Percentiles rank a stretch among this genome's conserved stretches.
phyloP scores from a whole-genome alignment of 30 jellyfish, hydroid and myxozoan species.

The Catostylus mosaicus region DNA sequence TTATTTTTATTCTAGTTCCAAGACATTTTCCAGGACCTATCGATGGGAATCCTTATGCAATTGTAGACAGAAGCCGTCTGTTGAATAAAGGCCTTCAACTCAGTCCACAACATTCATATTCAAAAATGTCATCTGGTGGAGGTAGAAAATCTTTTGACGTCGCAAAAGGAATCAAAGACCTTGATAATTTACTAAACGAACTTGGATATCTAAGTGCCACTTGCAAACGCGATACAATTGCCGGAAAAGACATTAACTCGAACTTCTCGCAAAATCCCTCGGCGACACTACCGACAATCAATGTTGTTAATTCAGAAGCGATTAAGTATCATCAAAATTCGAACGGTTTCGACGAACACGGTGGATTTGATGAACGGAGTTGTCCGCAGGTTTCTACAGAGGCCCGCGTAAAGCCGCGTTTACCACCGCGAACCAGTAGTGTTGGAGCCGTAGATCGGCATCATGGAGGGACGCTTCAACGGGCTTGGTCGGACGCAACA shows the following conservation, averaged over 20 bases:
- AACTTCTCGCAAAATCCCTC: constrained; percentile 14
- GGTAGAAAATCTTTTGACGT: constrained; percentile 60
- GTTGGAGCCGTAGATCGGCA: constrained; percentile 77
- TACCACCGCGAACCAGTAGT: constrained; percentile 82
- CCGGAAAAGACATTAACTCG: constrained; percentile 43
- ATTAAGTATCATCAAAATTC: background rate
- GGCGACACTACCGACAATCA: constrained; percentile 31
- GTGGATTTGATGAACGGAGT: background rate
- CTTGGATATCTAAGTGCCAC: constrained; percentile 66
- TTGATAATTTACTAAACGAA: constrained; percentile 80
- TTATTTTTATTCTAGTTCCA: constrained; percentile 59
- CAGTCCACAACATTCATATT: too few species aligned
- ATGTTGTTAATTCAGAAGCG: constrained; percentile 20
- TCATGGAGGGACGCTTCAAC: constrained; percentile 39
- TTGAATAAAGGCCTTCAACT: too few species aligned
- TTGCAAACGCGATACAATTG: constrained; percentile 11
- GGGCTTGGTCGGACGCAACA: constrained; percentile 42
- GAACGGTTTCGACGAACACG: constrained; percentile 1
- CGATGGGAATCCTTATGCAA: constrained; percentile 94
- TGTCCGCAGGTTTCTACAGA: background rate
- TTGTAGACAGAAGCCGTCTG: constrained; percentile 64
- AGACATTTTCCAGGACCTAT: constrained; percentile 89
- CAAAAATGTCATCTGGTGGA: constrained; percentile 34
- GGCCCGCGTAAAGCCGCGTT: constrained; percentile 61
- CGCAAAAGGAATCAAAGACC: constrained; percentile 78